Evolutionary conservation across 30 jellyfish, hydroid and myxozoan genomes (phyloP), one percentile per base, ranked within the genome.

Genomic region (Morbakka virulenta): DNA sequence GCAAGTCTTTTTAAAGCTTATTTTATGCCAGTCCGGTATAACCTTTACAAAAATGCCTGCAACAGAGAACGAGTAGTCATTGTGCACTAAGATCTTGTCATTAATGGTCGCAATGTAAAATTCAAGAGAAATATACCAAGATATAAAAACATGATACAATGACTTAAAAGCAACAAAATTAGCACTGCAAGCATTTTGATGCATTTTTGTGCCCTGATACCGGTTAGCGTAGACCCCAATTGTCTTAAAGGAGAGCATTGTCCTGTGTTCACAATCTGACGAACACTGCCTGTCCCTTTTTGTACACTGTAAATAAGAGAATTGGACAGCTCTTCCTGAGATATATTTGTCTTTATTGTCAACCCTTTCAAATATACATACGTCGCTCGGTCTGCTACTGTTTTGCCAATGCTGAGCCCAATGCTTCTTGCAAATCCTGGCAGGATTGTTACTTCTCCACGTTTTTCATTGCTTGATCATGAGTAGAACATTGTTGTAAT

Each of bases 141-240:
- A 36, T 11, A 61, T 36, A 32, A 73, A 73, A 57, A 50, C 74
- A 20, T 49, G 51, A 13, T 72, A 23, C 27, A 48, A 33, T 51
- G 80, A 68, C 87, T 76, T 62, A 71, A 52, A 52, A 4, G 32
- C 25, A n/a, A 76, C 30, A 14, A 0, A 21, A 24, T 57, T 68
- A 50, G 67, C 87, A 9, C 76, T 0, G n/a, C n/a, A n/a, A n/a
- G n/a, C n/a, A n/a, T n/a, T n/a, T n/a, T n/a, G n/a, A n/a, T n/a
- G n/a, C n/a, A n/a, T n/a, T n/a, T n/a, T n/a, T n/a, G n/a, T n/a
- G 2, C 77, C 87, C 36, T 76, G 68, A 53, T 21, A 76, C 87
- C 87, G 62, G 28, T 76, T 76, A 14, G 81, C 87, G 24, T 52
- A 35, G n/a, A n/a, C n/a, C 31, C 87, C 87, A n/a, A 76, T 76